phyloP scores from a whole-genome alignment of 1,140 invertebrate genomes.

The Calephelis nemesis region DNA sequence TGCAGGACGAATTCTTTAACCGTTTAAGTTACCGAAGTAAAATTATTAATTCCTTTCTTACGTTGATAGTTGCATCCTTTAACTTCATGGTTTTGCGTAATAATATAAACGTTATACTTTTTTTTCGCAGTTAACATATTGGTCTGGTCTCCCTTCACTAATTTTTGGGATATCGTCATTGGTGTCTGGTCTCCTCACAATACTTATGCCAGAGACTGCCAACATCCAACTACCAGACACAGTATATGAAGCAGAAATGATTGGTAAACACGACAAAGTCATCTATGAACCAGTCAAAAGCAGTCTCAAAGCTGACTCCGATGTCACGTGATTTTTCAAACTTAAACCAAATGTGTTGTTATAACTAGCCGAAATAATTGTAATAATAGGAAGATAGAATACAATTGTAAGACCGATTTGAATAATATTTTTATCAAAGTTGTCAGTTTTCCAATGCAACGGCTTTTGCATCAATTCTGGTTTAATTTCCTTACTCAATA shows the following conservation, averaged over 20 bases:
- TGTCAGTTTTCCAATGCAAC: too few species aligned
- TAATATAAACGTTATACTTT: not conserved
- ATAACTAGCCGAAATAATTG: not conserved
- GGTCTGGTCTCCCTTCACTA: conserved; percentile 56
- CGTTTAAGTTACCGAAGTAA: too few species aligned
- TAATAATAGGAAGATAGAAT: too few species aligned
- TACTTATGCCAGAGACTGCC: conserved; percentile 64
- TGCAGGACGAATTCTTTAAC: too few species aligned
- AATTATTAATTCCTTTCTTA: not conserved
- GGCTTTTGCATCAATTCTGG: too few species aligned
- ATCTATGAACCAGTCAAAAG: not conserved
- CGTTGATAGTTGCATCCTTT: not conserved
- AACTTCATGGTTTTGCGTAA: too few species aligned
- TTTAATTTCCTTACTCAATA: too few species aligned
- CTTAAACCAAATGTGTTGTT: not conserved
- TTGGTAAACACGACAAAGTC: conserved; percentile 34
- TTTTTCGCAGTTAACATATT: conserved; percentile 53
- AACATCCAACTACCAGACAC: conserved; percentile 57
- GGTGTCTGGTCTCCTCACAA: conserved; percentile 46
- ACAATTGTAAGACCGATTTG: too few species aligned
- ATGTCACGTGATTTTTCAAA: conserved; percentile 1
- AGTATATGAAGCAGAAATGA: conserved; percentile 54
- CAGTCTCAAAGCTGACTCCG: not conserved
- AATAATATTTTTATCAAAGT: too few species aligned
- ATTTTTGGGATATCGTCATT: conserved; percentile 62